These are phyloP conservation scores for Sebastes goodei DNA, from an alignment of 2,797 vertebrate species.

Conservation along the genomic window DNA sequence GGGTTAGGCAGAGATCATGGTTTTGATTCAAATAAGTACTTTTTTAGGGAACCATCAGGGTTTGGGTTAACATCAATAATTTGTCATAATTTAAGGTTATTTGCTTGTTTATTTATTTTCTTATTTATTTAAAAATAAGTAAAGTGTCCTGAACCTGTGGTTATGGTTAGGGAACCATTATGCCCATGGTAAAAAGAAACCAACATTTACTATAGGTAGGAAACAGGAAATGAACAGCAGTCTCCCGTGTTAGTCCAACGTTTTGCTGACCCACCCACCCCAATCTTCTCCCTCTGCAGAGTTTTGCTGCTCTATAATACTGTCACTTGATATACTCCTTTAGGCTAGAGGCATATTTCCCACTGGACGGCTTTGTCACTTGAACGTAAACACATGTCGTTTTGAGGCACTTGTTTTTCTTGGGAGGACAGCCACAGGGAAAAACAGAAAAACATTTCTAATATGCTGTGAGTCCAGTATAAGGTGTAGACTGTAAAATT, in stretches of 20 bases:
- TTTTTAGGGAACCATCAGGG: background rate
- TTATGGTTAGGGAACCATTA: background rate
- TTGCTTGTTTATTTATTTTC: too few species aligned
- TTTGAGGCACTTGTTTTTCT: background rate
- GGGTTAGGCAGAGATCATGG: background rate
- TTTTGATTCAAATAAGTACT: background rate
- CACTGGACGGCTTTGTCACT: background rate
- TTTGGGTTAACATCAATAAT: too few species aligned
- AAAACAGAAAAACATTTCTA: too few species aligned
- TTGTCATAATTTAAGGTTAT: too few species aligned
- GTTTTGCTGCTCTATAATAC: background rate
- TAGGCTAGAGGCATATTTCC: background rate
- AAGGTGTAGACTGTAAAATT: background rate
- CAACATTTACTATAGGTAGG: background rate
- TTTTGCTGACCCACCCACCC: background rate
- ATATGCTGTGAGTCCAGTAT: too few species aligned
- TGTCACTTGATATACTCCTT: background rate
- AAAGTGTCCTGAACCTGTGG: too few species aligned
- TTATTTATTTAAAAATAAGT: too few species aligned
- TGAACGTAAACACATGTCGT: background rate
- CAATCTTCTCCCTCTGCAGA: background rate
- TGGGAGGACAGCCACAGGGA: background rate
- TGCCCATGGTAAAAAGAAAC: background rate
- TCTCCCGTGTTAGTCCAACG: background rate
- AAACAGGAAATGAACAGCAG: background rate